Evolutionary conservation across 1,140 invertebrate species (phyloP).

Genomic region (Zaprionus nigranus): DNA sequence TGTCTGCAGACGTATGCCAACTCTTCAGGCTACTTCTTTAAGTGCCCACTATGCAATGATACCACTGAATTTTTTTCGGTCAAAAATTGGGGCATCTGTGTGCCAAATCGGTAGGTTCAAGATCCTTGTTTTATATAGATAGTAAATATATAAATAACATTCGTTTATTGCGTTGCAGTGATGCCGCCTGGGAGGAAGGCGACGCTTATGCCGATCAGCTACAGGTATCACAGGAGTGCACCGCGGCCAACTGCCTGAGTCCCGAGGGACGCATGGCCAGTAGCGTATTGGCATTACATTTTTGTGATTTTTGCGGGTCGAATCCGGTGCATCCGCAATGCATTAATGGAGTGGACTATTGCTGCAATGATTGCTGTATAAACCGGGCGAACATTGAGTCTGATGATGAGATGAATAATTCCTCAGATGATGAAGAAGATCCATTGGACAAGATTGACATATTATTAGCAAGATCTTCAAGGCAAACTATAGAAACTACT

Average conservation of each 20-base stretch:
- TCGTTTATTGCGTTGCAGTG: constrained; percentile 23
- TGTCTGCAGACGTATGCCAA: constrained; percentile 60
- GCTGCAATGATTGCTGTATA: constrained; percentile 21
- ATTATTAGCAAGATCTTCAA: not conserved
- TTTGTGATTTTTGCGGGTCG: constrained; percentile 49
- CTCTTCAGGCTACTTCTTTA: constrained; percentile 64
- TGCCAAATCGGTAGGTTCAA: constrained; percentile 49
- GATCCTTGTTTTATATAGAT: not conserved
- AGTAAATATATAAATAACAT: not conserved
- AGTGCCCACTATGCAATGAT: constrained; percentile 66
- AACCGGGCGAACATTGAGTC: not conserved
- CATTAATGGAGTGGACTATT: constrained; percentile 1
- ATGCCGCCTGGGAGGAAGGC: constrained; percentile 53
- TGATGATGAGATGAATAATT: not conserved
- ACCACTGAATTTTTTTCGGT: constrained; percentile 17
- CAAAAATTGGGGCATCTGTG: constrained; percentile 34
- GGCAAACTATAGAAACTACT: not conserved
- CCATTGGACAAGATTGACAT: not conserved
- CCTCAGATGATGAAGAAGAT: not conserved
- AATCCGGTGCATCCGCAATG: constrained; percentile 50
- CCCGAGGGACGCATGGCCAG: not conserved
- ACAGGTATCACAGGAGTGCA: constrained; percentile 4
- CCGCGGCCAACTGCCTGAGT: not conserved
- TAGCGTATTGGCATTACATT: not conserved
- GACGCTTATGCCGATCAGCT: constrained; percentile 42